Percentiles rank a stretch among this genome's conserved stretches.
These are phyloP conservation scores for Busseola fusca DNA, from an alignment of 2,888 invertebrate genomes.

Conservation along the genomic window DNA sequence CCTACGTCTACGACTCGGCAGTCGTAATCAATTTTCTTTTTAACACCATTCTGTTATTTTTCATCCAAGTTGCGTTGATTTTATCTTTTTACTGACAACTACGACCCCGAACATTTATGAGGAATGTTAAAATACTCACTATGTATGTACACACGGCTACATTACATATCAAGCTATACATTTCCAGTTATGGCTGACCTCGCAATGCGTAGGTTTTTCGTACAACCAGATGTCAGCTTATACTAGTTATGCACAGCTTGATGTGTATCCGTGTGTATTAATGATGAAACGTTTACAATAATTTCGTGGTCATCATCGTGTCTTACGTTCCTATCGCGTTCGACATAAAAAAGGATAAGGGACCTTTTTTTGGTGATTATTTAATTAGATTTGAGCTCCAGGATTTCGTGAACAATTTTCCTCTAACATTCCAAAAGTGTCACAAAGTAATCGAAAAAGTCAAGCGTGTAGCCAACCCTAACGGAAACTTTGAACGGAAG, in stretches of 20 bases:
- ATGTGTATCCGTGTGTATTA: too few species aligned
- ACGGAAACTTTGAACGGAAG: neutral
- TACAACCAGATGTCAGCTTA: too few species aligned
- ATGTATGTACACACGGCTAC: too few species aligned
- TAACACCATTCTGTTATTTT: neutral
- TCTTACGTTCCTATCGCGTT: neutral
- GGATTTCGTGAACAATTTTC: neutral
- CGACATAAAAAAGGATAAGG: neutral
- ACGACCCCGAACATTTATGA: slow-evolving; percentile 7
- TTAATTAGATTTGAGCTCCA: neutral
- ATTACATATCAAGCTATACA: too few species aligned
- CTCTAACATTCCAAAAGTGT: neutral
- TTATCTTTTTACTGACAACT: neutral
- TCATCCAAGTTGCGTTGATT: neutral
- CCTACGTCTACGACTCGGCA: too few species aligned
- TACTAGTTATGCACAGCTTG: too few species aligned
- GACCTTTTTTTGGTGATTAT: neutral
- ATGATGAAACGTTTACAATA: slow-evolving; percentile 14
- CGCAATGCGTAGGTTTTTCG: too few species aligned
- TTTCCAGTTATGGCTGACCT: too few species aligned
- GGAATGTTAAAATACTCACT: slow-evolving; percentile 35
- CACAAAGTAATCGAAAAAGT: neutral
- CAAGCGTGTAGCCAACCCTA: neutral
- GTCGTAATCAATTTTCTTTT: slow-evolving; percentile 11
- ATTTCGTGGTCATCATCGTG: neutral